Conservation (phyloP, 2,888 invertebrate genomes). For the Halictus ligatus region DNA sequence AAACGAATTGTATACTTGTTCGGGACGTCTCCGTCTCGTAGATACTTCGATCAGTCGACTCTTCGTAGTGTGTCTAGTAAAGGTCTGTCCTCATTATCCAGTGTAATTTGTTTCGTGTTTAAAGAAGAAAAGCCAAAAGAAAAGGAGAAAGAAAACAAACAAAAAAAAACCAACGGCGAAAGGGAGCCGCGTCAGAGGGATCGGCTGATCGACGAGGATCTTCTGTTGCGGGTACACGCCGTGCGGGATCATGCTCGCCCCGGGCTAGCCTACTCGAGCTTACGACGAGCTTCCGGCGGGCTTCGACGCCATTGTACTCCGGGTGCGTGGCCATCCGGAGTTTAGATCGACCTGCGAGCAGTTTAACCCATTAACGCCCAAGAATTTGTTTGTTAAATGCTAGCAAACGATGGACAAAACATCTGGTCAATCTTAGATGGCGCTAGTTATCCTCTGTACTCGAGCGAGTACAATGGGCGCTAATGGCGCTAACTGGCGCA, state of each 20-base stretch:
- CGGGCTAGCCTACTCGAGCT: too few relatives aligned
- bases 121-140: neutral
- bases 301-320: too few relatives aligned
- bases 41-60: slow-evolving; percentile 63
- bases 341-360: neutral
- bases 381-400: too few relatives aligned
- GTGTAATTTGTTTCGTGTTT: slow-evolving; percentile 25
- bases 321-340: neutral
- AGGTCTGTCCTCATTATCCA: slow-evolving; percentile 54
- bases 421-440: too few relatives aligned
- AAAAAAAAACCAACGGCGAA: neutral
- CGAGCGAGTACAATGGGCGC: too few relatives aligned
- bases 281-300: too few relatives aligned
- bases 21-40: slow-evolving; percentile 44
- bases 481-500: too few relatives aligned
- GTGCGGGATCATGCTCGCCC: neutral
- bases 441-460: too few relatives aligned
- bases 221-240: neutral
- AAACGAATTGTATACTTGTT: slow-evolving; percentile 55
- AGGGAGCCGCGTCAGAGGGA: slow-evolving; percentile 25
- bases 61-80: slow-evolving; percentile 59
- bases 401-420: too few relatives aligned
- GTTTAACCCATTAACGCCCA: too few relatives aligned
- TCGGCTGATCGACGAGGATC: slow-evolving; percentile 17
- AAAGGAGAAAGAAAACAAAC: neutral